Percentiles rank a stretch among this genome's conserved stretches.
phyloP scores from a whole-genome alignment of 92 coral and sea anemone species.

The Zoanthus sansibaricus region DNA sequence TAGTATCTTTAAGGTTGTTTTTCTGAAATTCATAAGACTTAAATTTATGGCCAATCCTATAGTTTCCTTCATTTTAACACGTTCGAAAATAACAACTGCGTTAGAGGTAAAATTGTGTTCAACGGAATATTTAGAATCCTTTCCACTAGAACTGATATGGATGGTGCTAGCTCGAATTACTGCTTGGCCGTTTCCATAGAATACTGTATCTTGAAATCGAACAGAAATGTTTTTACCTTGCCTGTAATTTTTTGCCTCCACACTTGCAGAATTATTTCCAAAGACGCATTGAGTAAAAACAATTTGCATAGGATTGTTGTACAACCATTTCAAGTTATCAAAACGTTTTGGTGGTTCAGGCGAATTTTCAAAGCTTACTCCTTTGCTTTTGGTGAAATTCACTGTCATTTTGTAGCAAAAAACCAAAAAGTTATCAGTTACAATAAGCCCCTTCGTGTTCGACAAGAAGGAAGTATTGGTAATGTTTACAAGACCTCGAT shows the following conservation, averaged over 20 bases:
- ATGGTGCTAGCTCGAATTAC: neutral
- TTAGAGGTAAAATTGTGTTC: neutral
- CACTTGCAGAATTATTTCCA: neutral
- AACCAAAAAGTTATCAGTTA: neutral
- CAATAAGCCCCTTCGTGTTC: neutral
- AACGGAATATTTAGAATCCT: neutral
- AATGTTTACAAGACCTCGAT: neutral
- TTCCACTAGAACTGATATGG: neutral
- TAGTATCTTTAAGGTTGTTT: neutral
- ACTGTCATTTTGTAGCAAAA: too few relatives aligned
- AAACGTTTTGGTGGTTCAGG: too few relatives aligned
- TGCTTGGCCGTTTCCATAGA: neutral
- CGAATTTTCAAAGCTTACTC: neutral
- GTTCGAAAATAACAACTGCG: neutral
- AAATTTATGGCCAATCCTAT: neutral
- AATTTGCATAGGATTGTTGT: neutral
- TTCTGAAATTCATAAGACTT: neutral
- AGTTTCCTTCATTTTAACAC: too few relatives aligned
- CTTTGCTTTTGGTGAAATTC: slow-evolving; percentile 4
- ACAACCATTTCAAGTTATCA: neutral
- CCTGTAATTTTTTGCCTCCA: neutral
- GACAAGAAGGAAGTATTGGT: slow-evolving; percentile 5
- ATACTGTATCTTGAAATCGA: too few relatives aligned
- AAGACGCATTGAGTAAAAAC: neutral
- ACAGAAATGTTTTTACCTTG: too few relatives aligned